Evolutionary conservation across 2,113 vertebrate genomes (phyloP).

Genomic region (Eulemur rufifrons): DNA sequence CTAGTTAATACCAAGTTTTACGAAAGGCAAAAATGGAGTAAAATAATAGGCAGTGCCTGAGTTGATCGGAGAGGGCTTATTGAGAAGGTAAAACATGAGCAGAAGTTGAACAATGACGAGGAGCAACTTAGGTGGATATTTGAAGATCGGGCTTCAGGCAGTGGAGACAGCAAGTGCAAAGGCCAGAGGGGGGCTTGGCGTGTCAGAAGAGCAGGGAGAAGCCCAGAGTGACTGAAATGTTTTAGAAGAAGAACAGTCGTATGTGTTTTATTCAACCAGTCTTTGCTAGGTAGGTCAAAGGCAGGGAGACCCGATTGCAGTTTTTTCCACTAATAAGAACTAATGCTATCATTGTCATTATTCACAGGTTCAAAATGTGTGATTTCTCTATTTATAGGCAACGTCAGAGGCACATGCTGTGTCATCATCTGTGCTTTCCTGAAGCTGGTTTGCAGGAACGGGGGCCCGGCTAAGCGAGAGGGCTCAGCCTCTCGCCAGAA

Average conservation of each 20-base stretch:
- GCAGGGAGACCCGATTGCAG: neutral
- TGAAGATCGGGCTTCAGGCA: neutral
- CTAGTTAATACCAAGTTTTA: neutral
- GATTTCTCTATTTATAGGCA: neutral
- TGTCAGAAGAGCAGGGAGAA: neutral
- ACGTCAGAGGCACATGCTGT: fast-evolving
- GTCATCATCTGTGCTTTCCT: neutral
- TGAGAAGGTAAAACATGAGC: neutral
- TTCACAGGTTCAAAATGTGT: neutral
- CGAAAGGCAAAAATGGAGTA: neutral
- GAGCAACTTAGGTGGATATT: neutral
- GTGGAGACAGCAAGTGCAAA: neutral
- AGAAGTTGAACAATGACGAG: neutral
- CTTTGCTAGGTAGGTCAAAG: neutral
- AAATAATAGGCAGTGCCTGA: neutral
- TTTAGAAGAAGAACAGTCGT: neutral
- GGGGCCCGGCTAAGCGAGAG: too few relatives aligned
- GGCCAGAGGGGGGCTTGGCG: neutral
- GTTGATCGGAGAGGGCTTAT: neutral
- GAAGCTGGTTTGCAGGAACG: neutral
- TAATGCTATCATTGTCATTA: neutral
- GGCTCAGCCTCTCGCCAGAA: neutral
- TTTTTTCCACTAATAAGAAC: neutral
- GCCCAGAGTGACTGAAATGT: too few relatives aligned
- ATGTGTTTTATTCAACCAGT: too few relatives aligned